Conservation (phyloP, 2,797 vertebrate species). For the Oreochromis grahami region DNA sequence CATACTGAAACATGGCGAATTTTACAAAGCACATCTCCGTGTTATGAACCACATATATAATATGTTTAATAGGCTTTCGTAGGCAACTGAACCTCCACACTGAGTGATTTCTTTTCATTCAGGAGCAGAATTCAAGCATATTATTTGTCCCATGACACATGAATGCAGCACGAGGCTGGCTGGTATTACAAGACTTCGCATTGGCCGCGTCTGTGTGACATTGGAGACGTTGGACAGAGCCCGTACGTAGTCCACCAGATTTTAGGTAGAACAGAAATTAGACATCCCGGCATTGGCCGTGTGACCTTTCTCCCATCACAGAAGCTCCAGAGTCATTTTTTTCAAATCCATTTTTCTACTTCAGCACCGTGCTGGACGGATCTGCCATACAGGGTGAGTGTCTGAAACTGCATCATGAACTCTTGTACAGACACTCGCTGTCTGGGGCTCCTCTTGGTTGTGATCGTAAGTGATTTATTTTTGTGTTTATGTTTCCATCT, state of each 20-base stretch:
- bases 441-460: neutral
- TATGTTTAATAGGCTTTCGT: neutral
- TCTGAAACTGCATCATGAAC: conserved; percentile 20
- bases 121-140: neutral
- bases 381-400: conserved; percentile 57
- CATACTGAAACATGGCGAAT: neutral
- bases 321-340: neutral
- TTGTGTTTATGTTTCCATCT: neutral
- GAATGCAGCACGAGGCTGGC: conserved; percentile 34
- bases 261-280: neutral
- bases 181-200: conserved; percentile 29
- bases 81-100: neutral
- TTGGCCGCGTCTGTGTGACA: conserved; percentile 33
- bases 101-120: neutral
- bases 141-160: neutral
- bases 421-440: neutral
- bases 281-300: neutral
- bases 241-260: neutral
- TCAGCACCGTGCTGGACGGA: conserved; percentile 58
- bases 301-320: neutral
- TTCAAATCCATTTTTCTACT: conserved; percentile 4
- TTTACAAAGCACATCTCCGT: neutral
- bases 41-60: neutral
- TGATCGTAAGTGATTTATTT: neutral
- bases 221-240: neutral